A percentile compares a stretch with the other conserved stretches of the same genome.
Conservation (phyloP, 2,113 vertebrate species). For the Baryphthengus martii region DNA sequence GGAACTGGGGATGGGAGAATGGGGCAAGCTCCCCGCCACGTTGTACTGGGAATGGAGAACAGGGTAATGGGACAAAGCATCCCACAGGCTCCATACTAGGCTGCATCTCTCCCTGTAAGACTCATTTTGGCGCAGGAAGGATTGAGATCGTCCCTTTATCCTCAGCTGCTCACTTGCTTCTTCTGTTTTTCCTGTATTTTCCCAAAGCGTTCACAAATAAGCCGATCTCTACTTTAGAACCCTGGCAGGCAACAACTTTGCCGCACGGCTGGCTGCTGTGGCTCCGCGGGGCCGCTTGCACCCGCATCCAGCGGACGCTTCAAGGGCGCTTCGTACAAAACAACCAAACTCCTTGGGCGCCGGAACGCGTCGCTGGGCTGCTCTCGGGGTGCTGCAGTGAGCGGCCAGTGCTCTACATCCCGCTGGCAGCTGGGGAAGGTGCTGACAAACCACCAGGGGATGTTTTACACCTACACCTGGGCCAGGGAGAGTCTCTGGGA, state of each 20-base stretch:
- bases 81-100: rapidly evolving
- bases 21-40: no score
- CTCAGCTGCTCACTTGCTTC: background rate
- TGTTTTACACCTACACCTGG: rapidly evolving
- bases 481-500: background rate
- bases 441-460: background rate
- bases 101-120: background rate
- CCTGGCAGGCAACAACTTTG: background rate
- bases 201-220: background rate
- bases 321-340: background rate
- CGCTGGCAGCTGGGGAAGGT: background rate
- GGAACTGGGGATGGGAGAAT: background rate
- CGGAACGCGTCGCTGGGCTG: rapidly evolving
- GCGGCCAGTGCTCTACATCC: background rate
- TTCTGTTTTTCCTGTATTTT: background rate
- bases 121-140: background rate
- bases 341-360: rapidly evolving
- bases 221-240: background rate
- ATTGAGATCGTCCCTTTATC: background rate
- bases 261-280: background rate
- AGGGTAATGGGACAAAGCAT: background rate
- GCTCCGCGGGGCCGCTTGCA: rapidly evolving
- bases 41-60: background rate
- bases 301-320: background rate
- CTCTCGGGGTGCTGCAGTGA: no score